These are phyloP conservation scores for Ceyx erithaca DNA, from an alignment of 2,797 vertebrate species.

Conservation along the genomic window DNA sequence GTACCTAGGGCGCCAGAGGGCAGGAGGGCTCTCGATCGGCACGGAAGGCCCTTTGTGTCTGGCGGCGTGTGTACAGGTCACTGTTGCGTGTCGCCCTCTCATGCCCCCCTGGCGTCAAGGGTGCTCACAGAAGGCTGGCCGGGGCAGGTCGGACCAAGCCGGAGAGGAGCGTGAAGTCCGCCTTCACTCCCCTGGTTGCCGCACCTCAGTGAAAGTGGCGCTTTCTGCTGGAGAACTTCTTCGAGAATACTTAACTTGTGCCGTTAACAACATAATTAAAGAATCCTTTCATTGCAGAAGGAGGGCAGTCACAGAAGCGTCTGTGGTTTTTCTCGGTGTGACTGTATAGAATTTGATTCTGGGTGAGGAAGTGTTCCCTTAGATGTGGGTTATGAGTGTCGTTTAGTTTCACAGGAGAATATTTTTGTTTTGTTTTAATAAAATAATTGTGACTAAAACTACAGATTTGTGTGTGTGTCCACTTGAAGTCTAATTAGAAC, in stretches of 20 bases:
- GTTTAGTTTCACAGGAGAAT: background rate
- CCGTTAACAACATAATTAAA: background rate
- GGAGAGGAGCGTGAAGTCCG: background rate
- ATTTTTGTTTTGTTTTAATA: background rate
- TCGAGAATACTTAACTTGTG: background rate
- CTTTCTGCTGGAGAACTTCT: background rate
- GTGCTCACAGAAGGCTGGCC: background rate
- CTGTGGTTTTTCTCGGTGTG: rapidly evolving
- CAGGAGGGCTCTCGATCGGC: background rate
- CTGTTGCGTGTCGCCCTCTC: background rate
- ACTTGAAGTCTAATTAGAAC: background rate
- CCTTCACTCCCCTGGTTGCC: background rate
- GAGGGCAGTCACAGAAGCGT: background rate
- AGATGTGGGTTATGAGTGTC: background rate
- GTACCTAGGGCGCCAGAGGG: background rate
- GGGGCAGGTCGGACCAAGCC: background rate
- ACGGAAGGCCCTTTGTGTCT: background rate
- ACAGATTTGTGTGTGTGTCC: background rate
- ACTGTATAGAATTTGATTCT: background rate
- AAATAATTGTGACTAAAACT: background rate
- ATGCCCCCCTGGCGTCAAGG: background rate
- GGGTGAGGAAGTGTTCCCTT: background rate
- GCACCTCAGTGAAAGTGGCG: background rate
- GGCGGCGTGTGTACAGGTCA: background rate
- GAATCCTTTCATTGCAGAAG: background rate